Evolutionary conservation across 2,888 invertebrate species (phyloP), one percentile per base, ranked within the genome.

Genomic region (Pachydiplax longipennis): DNA sequence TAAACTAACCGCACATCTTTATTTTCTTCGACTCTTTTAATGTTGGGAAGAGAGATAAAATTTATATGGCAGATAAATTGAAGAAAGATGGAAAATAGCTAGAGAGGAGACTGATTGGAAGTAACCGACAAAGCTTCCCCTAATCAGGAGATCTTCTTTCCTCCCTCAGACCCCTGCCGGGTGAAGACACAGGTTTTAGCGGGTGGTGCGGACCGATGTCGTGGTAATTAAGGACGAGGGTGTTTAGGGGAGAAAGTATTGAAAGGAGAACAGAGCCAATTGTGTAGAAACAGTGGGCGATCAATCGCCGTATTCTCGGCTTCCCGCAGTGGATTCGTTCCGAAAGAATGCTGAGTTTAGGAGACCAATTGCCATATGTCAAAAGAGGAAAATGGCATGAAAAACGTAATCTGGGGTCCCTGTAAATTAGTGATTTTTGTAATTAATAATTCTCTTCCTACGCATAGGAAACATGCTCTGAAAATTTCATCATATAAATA

Each of bases 281-380:
- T 87, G 87, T 61, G 58, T 87, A 37, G 87, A 87, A 61, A 61
- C 61, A 87, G 87, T 61, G 40, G 87, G 61, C 61, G 61, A 87
- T 87, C 61, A 87, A 87, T 65, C 87, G 58, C 61, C 10, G 53
- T 61, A 10, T 22, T 37, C 37, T 22, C 18, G 3, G 35, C 22
- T 0, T 37, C 35, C n/a, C 37, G 3, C 8, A 15, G 10, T 22
- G 22, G 25, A 40, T 61, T 31, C 61, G n/a, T 35, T 37, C n/a
- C 61, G 31, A 65, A 65, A 65, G 25, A 8, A 65, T 22, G 65
- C 65, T 5, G 18, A 22, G 4, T 44, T 44, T 44, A 44, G 6
- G 44, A 3, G 44, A 10, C 4, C 44, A 8, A 44, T 10, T 44
- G 44, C 10, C 44, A 1, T 44, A 44, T 10, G 44, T 44, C 44